These are phyloP conservation scores for Erynnis tages DNA, from an alignment of 2,888 invertebrate species.

Conservation along the genomic window DNA sequence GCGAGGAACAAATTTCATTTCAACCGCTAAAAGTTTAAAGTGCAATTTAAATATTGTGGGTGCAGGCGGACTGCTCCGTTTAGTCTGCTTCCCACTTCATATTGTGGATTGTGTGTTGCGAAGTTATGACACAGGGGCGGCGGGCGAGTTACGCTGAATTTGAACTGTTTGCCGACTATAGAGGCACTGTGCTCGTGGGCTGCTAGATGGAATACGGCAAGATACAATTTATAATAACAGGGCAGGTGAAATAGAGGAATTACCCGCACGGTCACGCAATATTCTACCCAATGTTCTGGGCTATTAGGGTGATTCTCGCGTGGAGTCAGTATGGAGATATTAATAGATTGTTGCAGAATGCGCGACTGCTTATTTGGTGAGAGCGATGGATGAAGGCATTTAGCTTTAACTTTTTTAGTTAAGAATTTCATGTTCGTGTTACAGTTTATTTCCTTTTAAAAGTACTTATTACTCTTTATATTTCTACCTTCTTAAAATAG, in stretches of 20 bases:
- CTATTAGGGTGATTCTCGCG: slow-evolving; percentile 37
- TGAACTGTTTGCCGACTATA: slow-evolving; percentile 20
- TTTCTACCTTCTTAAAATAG: not conserved
- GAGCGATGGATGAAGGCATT: slow-evolving; percentile 37
- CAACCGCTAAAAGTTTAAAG: slow-evolving; percentile 67
- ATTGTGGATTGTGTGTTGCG: slow-evolving; percentile 31
- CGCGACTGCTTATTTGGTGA: slow-evolving; percentile 68
- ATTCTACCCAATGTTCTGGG: not conserved
- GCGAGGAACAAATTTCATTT: slow-evolving; percentile 72
- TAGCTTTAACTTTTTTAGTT: slow-evolving; percentile 16
- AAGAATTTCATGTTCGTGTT: slow-evolving; percentile 1
- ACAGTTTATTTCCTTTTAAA: not conserved
- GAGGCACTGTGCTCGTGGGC: slow-evolving; percentile 29
- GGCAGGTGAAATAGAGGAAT: slow-evolving; percentile 53
- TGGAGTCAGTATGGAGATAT: slow-evolving; percentile 40
- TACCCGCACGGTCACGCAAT: not conserved
- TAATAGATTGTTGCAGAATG: slow-evolving; percentile 68
- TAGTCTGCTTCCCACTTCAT: slow-evolving; percentile 33
- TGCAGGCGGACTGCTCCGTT: slow-evolving; percentile 43
- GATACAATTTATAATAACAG: slow-evolving; percentile 55
- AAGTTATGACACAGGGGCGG: slow-evolving; percentile 28
- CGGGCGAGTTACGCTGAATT: slow-evolving; percentile 25
- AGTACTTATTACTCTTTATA: not conserved
- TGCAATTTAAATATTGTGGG: slow-evolving; percentile 64
- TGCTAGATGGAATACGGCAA: slow-evolving; percentile 44